Base-by-base conservation (phyloP, 2,113 vertebrate genomes). In the Percina caprodes region DNA sequence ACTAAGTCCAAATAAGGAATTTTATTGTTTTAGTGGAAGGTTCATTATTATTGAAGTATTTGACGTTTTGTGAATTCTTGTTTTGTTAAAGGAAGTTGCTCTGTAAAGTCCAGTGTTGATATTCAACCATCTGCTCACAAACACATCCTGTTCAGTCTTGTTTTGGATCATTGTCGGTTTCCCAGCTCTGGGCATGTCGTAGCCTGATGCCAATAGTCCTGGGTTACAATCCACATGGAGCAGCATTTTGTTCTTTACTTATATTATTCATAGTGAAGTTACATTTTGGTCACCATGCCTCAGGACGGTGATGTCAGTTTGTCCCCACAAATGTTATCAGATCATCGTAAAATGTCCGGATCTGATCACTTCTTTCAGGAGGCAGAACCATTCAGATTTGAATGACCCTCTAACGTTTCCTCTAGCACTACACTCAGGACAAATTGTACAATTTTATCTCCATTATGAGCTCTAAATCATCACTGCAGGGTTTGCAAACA, bases 31-130 rank as follows among this genome's bases (percentile, higher is more conserved):
- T 7, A 3, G 58, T 77, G 54, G 54, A 77, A 85, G 62, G n/a
- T 81, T 85, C 16, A 11, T 42, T 8, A 18, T 65, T 18, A 5
- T 68, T 42, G 39, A 52, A 42, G 39, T 42, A 42, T 39, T 42
- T 24, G 45, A 46, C 4, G 19, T 35, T 63, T 61, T 54, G 21
- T 66, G 16, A 62, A 59, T 26, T 46, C 13, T 60, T 21, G 3
- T n/a, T 77, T 62, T 74, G 15, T 75, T 60, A 3, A 69, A 59
- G 35, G 30, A 69, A 52, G 12, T 7, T 8, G 24, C 10, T 12
- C 26, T 70, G 56, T 69, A 30, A 54, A 55, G 83, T 77, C 72
- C 65, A 54, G 65, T 59, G 59, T 33, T 85, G 68, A 78, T 72
- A 55, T 58, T 67, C 42, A 72, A 8, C 49, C 14, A 14, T 6